Evolutionary conservation across 2,797 vertebrate species (phyloP).

Genomic region (Schizothorax lantsangensis): DNA sequence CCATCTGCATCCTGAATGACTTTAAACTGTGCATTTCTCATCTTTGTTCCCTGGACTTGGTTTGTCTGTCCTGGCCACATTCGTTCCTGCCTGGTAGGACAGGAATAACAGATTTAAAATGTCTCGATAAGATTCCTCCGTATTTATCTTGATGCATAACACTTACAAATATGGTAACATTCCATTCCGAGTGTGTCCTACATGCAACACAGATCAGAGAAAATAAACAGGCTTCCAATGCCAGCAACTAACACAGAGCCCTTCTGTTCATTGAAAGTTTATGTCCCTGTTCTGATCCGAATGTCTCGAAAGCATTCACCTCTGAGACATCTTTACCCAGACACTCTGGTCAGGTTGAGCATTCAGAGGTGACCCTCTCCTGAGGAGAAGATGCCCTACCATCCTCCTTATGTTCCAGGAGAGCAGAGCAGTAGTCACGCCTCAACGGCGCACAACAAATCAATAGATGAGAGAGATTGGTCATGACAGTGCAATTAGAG

Average conservation of each 20-base stretch:
- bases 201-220: conserved; percentile 5
- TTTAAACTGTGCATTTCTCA: neutral
- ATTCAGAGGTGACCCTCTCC: conserved; percentile 39
- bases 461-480: conserved; percentile 48
- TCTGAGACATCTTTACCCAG: conserved; percentile 10
- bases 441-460: conserved; percentile 44
- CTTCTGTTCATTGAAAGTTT: neutral
- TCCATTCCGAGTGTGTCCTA: conserved; percentile 32
- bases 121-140: conserved; percentile 42
- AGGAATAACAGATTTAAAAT: conserved; percentile 37
- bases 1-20: neutral
- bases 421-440: conserved; percentile 3
- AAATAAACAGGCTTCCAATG: conserved; percentile 39
- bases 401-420: conserved; percentile 16
- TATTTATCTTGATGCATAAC: conserved; percentile 45
- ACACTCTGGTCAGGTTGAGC: neutral
- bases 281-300: neutral
- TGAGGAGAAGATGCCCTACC: conserved; percentile 8
- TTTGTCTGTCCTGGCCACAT: conserved; percentile 21
- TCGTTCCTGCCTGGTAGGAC: conserved; percentile 10
- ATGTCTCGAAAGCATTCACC: neutral
- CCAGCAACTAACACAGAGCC: conserved; percentile 6
- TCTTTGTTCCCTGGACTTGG: neutral
- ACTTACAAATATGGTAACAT: conserved; percentile 50
- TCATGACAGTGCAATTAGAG: conserved; percentile 52